Evolutionary conservation across 2,888 invertebrate species (phyloP), one percentile per base, ranked within the genome.

Genomic region (Lepidonotus clava): DNA sequence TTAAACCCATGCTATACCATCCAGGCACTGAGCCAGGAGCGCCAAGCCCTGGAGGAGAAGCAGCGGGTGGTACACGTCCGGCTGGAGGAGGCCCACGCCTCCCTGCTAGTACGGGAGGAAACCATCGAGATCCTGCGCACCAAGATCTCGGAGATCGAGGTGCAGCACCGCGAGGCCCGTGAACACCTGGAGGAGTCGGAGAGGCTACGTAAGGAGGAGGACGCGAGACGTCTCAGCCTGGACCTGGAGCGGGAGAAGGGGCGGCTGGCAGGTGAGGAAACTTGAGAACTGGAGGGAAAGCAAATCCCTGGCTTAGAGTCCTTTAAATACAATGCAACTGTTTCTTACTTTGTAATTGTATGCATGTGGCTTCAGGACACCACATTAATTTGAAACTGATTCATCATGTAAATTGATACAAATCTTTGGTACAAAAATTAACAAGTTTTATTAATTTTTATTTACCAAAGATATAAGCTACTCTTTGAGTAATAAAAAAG

Each of bases 211-310:
- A 86, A 88, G 4, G 89, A 90, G n/a, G 91, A 92, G 51, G 88
- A 90, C 41, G 92, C 91, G 86, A 91, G 92, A 87, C 89, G 92
- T 41, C 89, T 93, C 56, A 91, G 91, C 32, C 87, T 94, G 41
- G 93, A 94, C 51, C 89, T 94, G 85, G 94, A 94, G 89, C 93
- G 92, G 87, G 94, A 94, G 87, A 92, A 91, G 87, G 94, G 94
- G 8, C 90, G 92, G 89, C 89, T 94, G 36, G 92, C 92, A 86
- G 93, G 94, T 93, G 85, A 67, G 34, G 28, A 34, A n/a, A 28
- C 51, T 28, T 83, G 28, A 24, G 34, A 21, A 67, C 28, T 67
- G 11, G 11, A 14, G 51, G 51, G 51, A 14, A 21, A 14, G 51
- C n/a, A n/a, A n/a, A n/a, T n/a, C n/a, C n/a, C n/a, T n/a, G n/a